Conservation (phyloP, 2,797 vertebrate genomes). For the Pipistrellus kuhlii region DNA sequence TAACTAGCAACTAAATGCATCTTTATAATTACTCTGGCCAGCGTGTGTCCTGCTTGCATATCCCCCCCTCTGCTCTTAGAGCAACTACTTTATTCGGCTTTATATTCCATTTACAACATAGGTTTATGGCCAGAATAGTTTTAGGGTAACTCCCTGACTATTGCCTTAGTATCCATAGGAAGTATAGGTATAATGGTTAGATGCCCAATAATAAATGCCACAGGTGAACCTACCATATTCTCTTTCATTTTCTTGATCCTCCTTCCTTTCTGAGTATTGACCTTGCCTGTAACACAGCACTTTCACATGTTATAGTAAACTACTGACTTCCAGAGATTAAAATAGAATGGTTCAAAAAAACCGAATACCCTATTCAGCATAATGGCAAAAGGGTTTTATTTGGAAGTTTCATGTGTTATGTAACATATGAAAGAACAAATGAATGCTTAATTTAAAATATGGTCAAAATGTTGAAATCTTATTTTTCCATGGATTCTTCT, state of each 20-base stretch:
- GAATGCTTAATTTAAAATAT: neutral
- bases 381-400: neutral
- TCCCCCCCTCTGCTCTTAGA: slow-evolving; percentile 75
- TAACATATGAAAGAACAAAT: neutral
- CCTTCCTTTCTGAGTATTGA: neutral
- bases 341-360: neutral
- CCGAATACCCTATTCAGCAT: neutral
- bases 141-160: slow-evolving; percentile 12
- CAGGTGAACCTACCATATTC: neutral
- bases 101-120: slow-evolving; percentile 66
- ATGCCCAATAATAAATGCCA: neutral
- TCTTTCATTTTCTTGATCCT: neutral
- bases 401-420: neutral
- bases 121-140: slow-evolving; percentile 37
- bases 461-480: neutral
- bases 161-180: neutral
- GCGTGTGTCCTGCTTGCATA: slow-evolving; percentile 84
- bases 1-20: slow-evolving; percentile 88
- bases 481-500: too few species aligned
- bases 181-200: neutral
- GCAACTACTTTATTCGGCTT: slow-evolving; percentile 78
- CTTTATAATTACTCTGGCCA: slow-evolving; percentile 89
- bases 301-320: neutral
- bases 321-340: neutral
- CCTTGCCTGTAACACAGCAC: neutral